Base-by-base conservation (phyloP, 1,140 invertebrate species). In the Zaprionus kolodkinae region DNA sequence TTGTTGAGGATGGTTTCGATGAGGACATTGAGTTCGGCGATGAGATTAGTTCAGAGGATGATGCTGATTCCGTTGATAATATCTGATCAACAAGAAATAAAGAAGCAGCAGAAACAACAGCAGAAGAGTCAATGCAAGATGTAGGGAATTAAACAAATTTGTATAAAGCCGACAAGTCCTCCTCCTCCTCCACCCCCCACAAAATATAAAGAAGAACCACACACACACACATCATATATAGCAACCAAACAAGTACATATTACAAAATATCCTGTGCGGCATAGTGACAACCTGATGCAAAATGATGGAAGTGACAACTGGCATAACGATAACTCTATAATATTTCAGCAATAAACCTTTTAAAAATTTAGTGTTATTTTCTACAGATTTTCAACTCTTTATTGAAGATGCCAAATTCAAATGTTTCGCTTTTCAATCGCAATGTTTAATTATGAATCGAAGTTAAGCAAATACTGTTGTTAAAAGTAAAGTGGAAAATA, bases 11-110 rank as follows among this genome's bases (percentile, higher is more conserved):
- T 93, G 97, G 97, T 79, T 96, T 97, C 87, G 97, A 98, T 94
- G 97, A 98, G 93, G 97, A 98, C 91, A 98, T 98, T 93, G 97
- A 98, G 93, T 98, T 98, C 85, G 97, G 97, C 79, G 97, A 98
- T 94, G 96, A 97, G 93, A 96, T 97, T 90, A 97, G 96, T 92
- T 97, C 97, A 81, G 96, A 97, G 91, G 97, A 97, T 92, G 96
- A 97, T 93, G 95, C 94, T 72, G 96, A 97, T 94, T 94, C 96
- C 82, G 96, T 97, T 72, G 96, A 97, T 92, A 95, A 91, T 77
- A 93, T 93, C 85, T 93, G 91, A 92, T 92, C 82, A 78, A 91
- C 78, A 88, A 88, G 68, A 81, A 91, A 91, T 65, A 69, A 83
- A 69, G 56, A 45, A 57, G 56, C 43, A 62, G 25, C 38, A 57